Evolutionary conservation across 35 echinoderm and acorn worm species (phyloP), one percentile per base, ranked within the genome.

Genomic region (Apostichopus californicus): DNA sequence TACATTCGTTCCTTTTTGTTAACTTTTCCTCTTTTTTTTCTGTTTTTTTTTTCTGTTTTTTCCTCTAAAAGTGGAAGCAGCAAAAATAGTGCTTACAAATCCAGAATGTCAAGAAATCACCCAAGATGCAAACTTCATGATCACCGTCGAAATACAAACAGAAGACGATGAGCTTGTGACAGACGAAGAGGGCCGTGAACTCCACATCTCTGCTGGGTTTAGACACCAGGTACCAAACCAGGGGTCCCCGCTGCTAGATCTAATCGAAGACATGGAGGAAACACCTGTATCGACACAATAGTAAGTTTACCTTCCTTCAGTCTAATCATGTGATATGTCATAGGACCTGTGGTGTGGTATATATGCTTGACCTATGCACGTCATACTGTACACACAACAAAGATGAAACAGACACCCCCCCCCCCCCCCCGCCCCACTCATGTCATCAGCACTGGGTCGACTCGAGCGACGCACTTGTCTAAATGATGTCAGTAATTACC

Each of bases 231-330:
- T 81, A 53, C 97, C 97, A 22, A 92, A 68, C 81, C 90, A 99
- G 72, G 94, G 93, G 14, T 93, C 93, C 55, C 97, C 95, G 7
- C 73, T 99, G 5, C 93, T 96, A 78, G 95, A 96, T 73, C 68
- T 99, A 13, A 96, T 99, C 58, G 97, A 99, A 94, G 93, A 99
- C 24, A 93, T 99, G 78, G 97, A 99, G 23, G 95, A 99, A 46
- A 95, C 22, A 86, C 88, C 97, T 13, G 83, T 92, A 57, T 73
- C 80, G 71, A 99, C 97, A 8, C 95, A 95, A 57, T 99, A 91
- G 97, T 98, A 89, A 96, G 97, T 93, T 8, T 13, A 10, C 80
- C 13, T 8, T 0, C 14, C 12, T 61, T 61, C 12, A 61, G 7
- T 12, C 12, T 9, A 61, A 61, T 61, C 12, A 61, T 11, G 34